Conservation (phyloP, 2,888 invertebrate species). For the Nebria brevicollis region DNA sequence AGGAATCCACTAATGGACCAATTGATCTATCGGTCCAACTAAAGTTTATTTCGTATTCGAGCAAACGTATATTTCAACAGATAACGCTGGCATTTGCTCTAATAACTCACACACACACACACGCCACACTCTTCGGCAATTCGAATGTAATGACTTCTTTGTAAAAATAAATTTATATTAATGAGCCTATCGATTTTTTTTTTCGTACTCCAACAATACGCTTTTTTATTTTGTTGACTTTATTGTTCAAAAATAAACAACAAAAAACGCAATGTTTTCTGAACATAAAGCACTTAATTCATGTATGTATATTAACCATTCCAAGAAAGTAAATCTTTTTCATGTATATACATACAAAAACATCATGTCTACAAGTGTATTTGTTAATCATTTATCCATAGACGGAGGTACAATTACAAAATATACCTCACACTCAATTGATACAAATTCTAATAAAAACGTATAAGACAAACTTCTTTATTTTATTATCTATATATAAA, state of each 20-base stretch:
- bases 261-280: background rate
- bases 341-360: constrained; percentile 34
- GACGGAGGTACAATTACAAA: background rate
- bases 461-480: no score
- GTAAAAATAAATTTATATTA: background rate
- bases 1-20: constrained; percentile 50
- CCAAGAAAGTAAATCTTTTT: constrained; percentile 16
- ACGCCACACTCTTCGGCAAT: no score
- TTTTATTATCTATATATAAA: no score
- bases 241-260: background rate
- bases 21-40: constrained; percentile 40
- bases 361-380: constrained; percentile 27
- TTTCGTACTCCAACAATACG: background rate
- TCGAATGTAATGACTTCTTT: no score
- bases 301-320: constrained; percentile 9
- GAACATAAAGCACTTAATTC: constrained; percentile 1
- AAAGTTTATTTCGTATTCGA: background rate
- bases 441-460: no score
- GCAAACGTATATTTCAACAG: background rate
- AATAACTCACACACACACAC: background rate
- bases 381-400: constrained; percentile 10
- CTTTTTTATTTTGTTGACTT: background rate
- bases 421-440: no score
- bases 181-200: background rate
- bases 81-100: background rate